Conservation (phyloP, 1,140 invertebrate genomes). For the Cecropterus lyciades region DNA sequence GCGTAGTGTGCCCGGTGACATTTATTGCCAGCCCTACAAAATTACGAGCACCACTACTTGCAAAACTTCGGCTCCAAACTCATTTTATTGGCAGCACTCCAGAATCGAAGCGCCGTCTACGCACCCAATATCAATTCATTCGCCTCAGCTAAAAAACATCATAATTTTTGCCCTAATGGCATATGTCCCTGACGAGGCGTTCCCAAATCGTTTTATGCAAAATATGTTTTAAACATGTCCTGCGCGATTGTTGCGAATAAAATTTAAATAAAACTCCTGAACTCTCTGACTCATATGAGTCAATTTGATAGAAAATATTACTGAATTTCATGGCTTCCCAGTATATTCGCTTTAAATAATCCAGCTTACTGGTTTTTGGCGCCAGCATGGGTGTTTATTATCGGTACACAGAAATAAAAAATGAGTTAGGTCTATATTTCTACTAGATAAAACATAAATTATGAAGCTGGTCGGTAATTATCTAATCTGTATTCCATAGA, state of each 20-base stretch:
- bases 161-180: constrained; percentile 69
- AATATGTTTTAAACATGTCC: constrained; percentile 27
- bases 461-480: not conserved
- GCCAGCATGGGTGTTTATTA: too few species aligned
- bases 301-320: not conserved
- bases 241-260: constrained; percentile 13
- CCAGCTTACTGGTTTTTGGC: too few species aligned
- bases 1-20: constrained; percentile 61
- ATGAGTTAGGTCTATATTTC: too few species aligned
- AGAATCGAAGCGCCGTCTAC: constrained; percentile 61
- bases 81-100: constrained; percentile 75
- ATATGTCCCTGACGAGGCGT: constrained; percentile 45
- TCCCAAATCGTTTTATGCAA: constrained; percentile 35
- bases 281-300: constrained; percentile 1
- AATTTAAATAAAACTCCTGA: constrained; percentile 16
- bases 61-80: constrained; percentile 66
- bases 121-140: constrained; percentile 68
- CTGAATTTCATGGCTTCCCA: too few species aligned
- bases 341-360: too few species aligned
- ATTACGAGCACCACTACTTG: constrained; percentile 53
- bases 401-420: too few species aligned
- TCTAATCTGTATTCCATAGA: constrained; percentile 17
- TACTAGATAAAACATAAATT: too few species aligned
- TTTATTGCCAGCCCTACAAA: constrained; percentile 71
- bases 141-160: constrained; percentile 73